phyloP scores from a whole-genome alignment of 2,113 vertebrate species.

The Psilopogon haemacephalus region DNA sequence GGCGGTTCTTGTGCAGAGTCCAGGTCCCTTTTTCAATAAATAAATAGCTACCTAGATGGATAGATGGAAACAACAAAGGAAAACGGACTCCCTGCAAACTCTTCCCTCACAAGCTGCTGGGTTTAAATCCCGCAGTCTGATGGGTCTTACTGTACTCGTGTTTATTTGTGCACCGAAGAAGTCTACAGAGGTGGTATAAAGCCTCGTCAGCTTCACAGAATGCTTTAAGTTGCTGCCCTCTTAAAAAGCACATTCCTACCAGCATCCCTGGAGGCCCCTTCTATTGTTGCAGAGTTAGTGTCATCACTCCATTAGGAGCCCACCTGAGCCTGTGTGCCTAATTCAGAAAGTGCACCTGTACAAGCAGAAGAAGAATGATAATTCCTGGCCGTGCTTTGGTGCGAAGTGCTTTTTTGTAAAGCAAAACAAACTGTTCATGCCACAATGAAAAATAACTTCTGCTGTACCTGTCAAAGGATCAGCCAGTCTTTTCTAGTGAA shows the following conservation, averaged over 20 bases:
- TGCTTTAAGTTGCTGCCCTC: slow-evolving; percentile 30
- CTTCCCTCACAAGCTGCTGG: neutral
- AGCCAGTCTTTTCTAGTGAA: slow-evolving; percentile 8
- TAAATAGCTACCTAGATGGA: neutral
- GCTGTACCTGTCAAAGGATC: slow-evolving; percentile 64
- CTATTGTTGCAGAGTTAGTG: slow-evolving; percentile 70
- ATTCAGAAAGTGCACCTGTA: slow-evolving; percentile 76
- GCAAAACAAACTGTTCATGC: slow-evolving; percentile 69
- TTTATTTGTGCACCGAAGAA: slow-evolving; percentile 36
- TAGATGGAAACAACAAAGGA: neutral
- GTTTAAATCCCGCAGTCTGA: neutral
- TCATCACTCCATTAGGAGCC: slow-evolving; percentile 75
- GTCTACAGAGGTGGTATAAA: neutral
- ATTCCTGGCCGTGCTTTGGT: slow-evolving; percentile 68
- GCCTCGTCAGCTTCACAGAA: slow-evolving; percentile 8
- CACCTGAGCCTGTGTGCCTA: slow-evolving; percentile 40
- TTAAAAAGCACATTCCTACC: slow-evolving; percentile 67
- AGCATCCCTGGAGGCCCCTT: slow-evolving; percentile 61
- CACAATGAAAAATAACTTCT: slow-evolving; percentile 63
- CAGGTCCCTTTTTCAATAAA: slow-evolving; percentile 19
- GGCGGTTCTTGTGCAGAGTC: neutral
- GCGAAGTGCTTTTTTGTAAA: slow-evolving; percentile 68
- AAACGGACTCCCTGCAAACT: neutral
- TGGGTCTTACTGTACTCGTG: slow-evolving; percentile 5
- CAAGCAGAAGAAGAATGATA: slow-evolving; percentile 75